Conservation (phyloP, 2,888 invertebrate genomes). For the Allophyes oxyacanthae region DNA sequence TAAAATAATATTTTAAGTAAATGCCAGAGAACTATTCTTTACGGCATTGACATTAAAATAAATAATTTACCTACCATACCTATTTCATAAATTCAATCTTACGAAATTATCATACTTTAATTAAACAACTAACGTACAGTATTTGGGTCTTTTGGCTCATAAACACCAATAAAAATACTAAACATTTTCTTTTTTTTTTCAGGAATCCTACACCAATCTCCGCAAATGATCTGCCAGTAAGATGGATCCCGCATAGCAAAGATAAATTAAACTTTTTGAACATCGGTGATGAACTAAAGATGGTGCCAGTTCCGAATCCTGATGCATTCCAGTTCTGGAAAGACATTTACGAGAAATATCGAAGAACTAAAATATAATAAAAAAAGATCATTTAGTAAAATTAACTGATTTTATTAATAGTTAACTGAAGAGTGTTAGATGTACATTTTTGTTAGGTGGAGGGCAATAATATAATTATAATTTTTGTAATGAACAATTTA, state of each 20-base stretch:
- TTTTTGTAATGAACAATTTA: no score
- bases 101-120: no score
- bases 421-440: no score
- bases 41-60: no score
- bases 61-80: no score
- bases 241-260: conserved; percentile 68
- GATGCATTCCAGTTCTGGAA: conserved; percentile 70
- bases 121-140: no score
- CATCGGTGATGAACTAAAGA: conserved; percentile 64
- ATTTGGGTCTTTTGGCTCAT: no score
- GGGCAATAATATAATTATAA: neutral
- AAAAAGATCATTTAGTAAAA: neutral
- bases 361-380: conserved; percentile 27
- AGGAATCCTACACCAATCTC: conserved; percentile 73
- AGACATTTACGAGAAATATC: conserved; percentile 63
- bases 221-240: conserved; percentile 63
- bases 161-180: no score
- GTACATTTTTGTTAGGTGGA: neutral
- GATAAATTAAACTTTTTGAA: conserved; percentile 66
- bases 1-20: no score
- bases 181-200: conserved; percentile 27
- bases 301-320: conserved; percentile 67
- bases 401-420: no score
- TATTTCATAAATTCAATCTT: no score
- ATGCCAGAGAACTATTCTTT: no score